Evolutionary conservation across 2,113 vertebrate species (phyloP).

Genomic region (Hemibagrus wyckioides): DNA sequence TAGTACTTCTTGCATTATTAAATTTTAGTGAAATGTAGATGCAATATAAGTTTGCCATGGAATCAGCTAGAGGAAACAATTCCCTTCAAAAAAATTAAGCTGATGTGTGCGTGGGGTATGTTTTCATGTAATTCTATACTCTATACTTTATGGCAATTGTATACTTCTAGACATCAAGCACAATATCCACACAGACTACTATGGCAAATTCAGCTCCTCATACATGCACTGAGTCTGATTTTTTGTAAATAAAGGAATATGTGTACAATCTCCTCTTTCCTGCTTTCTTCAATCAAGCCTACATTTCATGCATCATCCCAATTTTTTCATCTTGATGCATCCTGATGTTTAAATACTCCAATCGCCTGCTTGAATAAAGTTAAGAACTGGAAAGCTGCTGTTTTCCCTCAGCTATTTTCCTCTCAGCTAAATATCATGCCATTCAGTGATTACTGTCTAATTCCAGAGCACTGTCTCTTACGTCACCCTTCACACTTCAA

Average conservation of each 20-base stretch:
- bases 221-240: too few species aligned
- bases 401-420: not conserved
- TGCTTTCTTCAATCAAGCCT: not conserved
- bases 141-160: not conserved
- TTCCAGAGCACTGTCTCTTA: not conserved
- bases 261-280: not conserved
- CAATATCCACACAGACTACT: not conserved
- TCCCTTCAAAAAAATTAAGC: too few species aligned
- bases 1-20: not conserved
- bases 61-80: not conserved
- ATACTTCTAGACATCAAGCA: not conserved
- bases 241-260: not conserved
- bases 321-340: not conserved
- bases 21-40: not conserved
- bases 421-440: not conserved
- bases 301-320: not conserved
- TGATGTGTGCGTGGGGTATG: not conserved
- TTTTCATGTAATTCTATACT: not conserved
- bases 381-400: not conserved
- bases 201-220: not conserved
- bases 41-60: not conserved
- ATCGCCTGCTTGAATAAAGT: not conserved
- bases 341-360: not conserved
- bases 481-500: not conserved
- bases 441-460: not conserved